A percentile compares a stretch with the other conserved stretches of the same genome.
phyloP scores from a whole-genome alignment of 2,113 vertebrate genomes.

The Leucopsar rothschildi region DNA sequence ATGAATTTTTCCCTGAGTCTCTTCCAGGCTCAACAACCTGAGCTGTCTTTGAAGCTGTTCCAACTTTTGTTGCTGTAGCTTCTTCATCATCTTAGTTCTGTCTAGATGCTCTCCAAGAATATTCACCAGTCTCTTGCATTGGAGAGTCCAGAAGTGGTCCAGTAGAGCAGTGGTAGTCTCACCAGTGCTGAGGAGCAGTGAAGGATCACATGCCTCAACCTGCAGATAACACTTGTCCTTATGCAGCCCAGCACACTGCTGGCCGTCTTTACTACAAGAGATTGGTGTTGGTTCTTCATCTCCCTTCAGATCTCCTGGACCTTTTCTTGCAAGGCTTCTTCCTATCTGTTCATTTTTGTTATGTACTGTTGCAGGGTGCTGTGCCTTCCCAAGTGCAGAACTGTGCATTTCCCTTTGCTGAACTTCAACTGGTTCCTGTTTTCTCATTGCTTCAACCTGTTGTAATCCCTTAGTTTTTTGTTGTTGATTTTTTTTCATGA shows the following conservation, averaged over 20 bases:
- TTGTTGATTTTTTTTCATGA: background rate
- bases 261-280: background rate
- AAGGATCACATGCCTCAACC: background rate
- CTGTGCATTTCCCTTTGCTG: background rate
- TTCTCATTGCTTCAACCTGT: background rate
- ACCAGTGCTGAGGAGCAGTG: background rate
- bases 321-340: background rate
- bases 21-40: background rate
- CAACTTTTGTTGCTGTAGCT: rapidly evolving
- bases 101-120: background rate
- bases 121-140: background rate
- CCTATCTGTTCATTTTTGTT: background rate
- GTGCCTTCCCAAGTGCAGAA: background rate
- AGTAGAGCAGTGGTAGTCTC: background rate
- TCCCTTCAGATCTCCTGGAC: background rate
- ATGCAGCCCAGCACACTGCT: background rate
- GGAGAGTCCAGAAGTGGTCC: rapidly evolving
- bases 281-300: background rate
- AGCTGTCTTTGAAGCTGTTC: background rate
- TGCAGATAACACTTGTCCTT: background rate
- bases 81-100: background rate
- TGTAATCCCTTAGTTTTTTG: background rate
- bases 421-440: background rate
- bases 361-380: background rate
- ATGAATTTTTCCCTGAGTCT: background rate